These are phyloP conservation scores for Plecturocebus donacophilus DNA, from an alignment of 2,113 vertebrate species.

Conservation along the genomic window DNA sequence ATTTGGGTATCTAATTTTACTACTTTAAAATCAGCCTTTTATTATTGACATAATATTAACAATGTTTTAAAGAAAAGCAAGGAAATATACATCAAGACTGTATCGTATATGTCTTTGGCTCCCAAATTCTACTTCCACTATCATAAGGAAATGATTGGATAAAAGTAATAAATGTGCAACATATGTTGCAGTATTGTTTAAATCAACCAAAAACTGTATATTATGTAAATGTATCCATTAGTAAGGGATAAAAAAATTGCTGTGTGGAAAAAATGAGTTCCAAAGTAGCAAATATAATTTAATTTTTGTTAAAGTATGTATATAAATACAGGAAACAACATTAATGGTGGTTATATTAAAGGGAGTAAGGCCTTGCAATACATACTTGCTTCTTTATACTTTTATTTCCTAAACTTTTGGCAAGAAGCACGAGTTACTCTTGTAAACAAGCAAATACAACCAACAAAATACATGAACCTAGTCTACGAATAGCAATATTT, in stretches of 20 bases:
- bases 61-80: conserved; percentile 50
- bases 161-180: conserved; percentile 1
- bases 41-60: not conserved
- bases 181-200: not conserved
- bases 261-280: not conserved
- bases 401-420: conserved; percentile 31
- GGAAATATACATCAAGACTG: not conserved
- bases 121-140: conserved; percentile 47
- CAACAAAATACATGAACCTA: not conserved
- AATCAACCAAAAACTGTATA: not conserved
- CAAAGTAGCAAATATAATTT: conserved; percentile 12
- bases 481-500: conserved; percentile 10
- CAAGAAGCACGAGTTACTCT: not conserved
- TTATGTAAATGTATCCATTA: not conserved
- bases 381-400: conserved; percentile 29
- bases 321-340: not conserved
- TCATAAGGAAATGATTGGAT: conserved; percentile 23
- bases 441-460: conserved; percentile 5
- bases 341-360: conserved; percentile 6
- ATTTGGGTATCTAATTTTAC: conserved; percentile 13
- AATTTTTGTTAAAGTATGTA: conserved; percentile 22
- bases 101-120: conserved; percentile 17
- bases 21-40: conserved; percentile 14
- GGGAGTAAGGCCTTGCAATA: not conserved
- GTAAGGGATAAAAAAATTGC: not conserved